Evolutionary conservation across 2,888 invertebrate species (phyloP), one percentile per base, ranked within the genome.

Genomic region (Macrosoma leucophasiata): DNA sequence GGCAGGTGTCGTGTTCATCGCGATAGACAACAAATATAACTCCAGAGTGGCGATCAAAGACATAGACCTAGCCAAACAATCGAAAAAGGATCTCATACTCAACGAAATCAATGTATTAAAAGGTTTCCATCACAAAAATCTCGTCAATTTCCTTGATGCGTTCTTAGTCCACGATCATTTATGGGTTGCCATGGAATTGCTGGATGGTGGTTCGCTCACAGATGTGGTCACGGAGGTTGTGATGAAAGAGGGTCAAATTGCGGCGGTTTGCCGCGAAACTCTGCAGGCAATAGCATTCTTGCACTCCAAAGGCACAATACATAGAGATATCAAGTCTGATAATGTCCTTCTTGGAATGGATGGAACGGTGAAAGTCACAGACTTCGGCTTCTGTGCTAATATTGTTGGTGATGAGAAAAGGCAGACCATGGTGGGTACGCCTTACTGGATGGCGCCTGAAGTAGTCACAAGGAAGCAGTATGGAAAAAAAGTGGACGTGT

Each of bases 401-500:
- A 94, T 98, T 32, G 90, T 93, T 25, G 95, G 94, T 0, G 97
- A 96, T 52, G 94, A 96, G 58, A 97, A 98, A 67, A 84, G 96
- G n/a, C 94, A 94, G 63, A 97, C 97, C 0, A 95, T 97, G 95
- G 96, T 97, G 1, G 97, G 97, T n/a, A 97, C 97, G 0, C 97
- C 97, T 0, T 97, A 96, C 60, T 97, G 97, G 98, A 98, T 98
- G 97, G 96, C 97, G 0, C 97, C 97, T 0, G 96, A 96, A 72
- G 94, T 96, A 0, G 95, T 95, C 0, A 94, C 94, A 1, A 86
- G 96, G 42, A 96, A 97, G 61, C 93, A 95, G 53, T 97, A 97
- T 55, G 97, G 96, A 6, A 95, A 95, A 61, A 95, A 95, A 56
- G 91, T 96, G 0, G 96, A 96, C 62, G 93, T 96, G 22, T 96